Conservation (phyloP, 2,797 vertebrate species). For the Pogoniulus pusillus region DNA sequence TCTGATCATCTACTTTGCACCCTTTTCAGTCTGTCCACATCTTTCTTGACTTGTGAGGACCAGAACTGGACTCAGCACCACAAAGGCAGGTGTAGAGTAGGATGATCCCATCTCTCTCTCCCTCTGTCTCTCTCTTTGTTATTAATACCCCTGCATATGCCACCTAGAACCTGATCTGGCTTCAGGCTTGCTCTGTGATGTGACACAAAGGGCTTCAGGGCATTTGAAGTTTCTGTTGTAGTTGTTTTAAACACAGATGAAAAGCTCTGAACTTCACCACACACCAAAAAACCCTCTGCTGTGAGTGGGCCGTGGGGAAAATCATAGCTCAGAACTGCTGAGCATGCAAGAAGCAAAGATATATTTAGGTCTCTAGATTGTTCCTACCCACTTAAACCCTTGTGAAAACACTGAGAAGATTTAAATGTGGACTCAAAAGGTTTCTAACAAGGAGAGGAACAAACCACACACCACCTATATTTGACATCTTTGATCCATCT, state of each 20-base stretch:
- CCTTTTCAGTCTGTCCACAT: too few species aligned
- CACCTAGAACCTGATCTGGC: neutral
- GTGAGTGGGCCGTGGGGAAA: neutral
- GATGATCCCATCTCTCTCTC: neutral
- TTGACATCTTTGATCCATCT: neutral
- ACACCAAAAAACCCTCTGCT: neutral
- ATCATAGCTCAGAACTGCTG: neutral
- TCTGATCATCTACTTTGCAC: too few species aligned
- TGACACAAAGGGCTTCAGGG: neutral
- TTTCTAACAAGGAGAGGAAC: neutral
- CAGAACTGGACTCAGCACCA: neutral
- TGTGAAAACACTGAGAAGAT: neutral
- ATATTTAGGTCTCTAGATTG: neutral
- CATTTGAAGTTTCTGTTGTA: neutral
- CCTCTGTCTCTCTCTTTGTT: neutral
- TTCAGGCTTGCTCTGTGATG: neutral
- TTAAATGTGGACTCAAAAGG: neutral
- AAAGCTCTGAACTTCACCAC: neutral
- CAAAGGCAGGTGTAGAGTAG: neutral
- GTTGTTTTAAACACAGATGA: neutral
- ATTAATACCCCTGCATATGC: neutral
- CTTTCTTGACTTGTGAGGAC: neutral
- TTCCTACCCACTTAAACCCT: neutral
- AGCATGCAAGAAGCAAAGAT: neutral
- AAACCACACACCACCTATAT: neutral